Conservation (phyloP, 1,140 invertebrate genomes). For the Drosophila nikananu region DNA sequence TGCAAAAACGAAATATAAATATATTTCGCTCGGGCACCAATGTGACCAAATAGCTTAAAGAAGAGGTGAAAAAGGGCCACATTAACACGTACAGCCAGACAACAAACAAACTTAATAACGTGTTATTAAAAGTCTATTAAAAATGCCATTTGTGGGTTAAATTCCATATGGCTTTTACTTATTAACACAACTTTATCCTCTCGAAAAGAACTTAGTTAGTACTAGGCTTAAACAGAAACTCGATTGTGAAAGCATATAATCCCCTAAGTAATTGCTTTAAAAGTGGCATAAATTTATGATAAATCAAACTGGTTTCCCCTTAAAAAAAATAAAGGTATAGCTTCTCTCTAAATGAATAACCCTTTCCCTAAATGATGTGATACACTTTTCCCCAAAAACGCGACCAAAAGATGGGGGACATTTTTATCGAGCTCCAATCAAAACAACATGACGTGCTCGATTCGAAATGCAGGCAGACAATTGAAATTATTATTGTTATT, state of each 20-base stretch:
- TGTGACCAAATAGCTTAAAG: too few species aligned
- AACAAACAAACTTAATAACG: too few species aligned
- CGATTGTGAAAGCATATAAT: conserved; percentile 16
- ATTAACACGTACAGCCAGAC: too few species aligned
- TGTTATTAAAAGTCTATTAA: too few species aligned
- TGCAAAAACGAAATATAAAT: too few species aligned
- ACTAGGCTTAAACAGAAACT: background rate
- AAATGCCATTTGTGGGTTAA: too few species aligned
- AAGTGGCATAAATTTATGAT: conserved; percentile 36
- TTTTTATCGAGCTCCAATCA: conserved; percentile 68
- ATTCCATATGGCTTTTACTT: too few species aligned
- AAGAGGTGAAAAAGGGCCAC: too few species aligned
- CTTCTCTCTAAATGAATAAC: conserved; percentile 45
- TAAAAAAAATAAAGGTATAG: background rate
- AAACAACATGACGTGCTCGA: conserved; percentile 70
- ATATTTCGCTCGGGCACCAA: too few species aligned
- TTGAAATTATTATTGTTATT: conserved; percentile 78
- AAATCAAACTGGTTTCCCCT: conserved; percentile 58
- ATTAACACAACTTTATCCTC: too few species aligned
- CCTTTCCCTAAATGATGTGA: conserved; percentile 8
- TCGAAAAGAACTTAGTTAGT: background rate
- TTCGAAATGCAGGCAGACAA: conserved; percentile 65
- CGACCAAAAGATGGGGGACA: conserved; percentile 34
- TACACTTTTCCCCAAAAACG: conserved; percentile 37
- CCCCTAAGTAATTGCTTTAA: conserved; percentile 34